Evolutionary conservation across 2,113 vertebrate genomes (phyloP).

Genomic region (human (Homo sapiens)): DNA sequence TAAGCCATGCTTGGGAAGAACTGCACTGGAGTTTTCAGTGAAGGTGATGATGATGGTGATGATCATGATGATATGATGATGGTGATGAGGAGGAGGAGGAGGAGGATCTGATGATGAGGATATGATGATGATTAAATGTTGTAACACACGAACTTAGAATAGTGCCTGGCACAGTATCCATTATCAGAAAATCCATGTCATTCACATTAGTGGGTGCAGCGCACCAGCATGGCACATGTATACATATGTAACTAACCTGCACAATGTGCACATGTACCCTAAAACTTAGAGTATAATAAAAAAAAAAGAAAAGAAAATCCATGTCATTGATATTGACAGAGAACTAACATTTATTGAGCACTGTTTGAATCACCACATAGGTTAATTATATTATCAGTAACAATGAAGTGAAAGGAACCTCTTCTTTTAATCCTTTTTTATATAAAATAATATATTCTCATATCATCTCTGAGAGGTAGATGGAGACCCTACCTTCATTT

Average conservation of each 20-base stretch:
- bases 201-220: no score
- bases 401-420: background rate
- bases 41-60: background rate
- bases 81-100: background rate
- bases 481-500: background rate
- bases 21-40: background rate
- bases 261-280: no score
- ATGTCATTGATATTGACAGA: background rate
- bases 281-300: no score
- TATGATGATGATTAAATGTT: no score
- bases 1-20: background rate
- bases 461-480: background rate
- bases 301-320: no score
- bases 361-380: background rate
- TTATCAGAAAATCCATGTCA: background rate
- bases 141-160: background rate
- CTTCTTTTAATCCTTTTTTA: background rate
- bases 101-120: background rate
- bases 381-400: background rate
- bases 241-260: no score
- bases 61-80: background rate
- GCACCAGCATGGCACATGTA: no score
- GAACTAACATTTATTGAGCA: accelerated
- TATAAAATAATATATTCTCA: background rate
- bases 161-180: accelerated